Evolutionary conservation across 2,113 vertebrate genomes (phyloP), one percentile per base, ranked within the genome.

Genomic region (Illadopsis cleaveri): DNA sequence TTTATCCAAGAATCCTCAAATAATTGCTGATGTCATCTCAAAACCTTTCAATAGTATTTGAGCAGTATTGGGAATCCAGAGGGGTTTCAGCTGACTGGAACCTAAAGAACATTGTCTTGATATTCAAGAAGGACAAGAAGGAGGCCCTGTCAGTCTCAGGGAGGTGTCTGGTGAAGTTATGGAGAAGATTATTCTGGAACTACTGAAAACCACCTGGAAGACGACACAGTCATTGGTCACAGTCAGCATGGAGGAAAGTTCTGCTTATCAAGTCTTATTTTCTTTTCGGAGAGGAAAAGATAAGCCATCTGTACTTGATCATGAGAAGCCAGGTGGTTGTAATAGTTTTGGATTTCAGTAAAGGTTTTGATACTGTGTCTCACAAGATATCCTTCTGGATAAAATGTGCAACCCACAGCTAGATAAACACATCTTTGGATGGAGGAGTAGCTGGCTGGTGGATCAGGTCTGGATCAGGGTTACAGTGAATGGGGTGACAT

Each of bases 391-490:
- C 9, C 20, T 35, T 85, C 35, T 66, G 42, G 7, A 30, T 7
- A 2, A 3, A 66, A 14, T 25, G 6, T 24, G 2, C 28, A 40
- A 10, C 9, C 5, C 40, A 12, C 23, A 38, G 50, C 7, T 47
- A 30, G 10, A 30, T n/a, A 38, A 47, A 18, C 40, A n/a, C n/a
- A n/a, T 24, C 8, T 2, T n/a, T 8, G 10, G 37, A 12, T 61
- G 56, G 21, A 20, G 30, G 50, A 56, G n/a, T 15, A 30, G 0
- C 30, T 35, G 42, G 50, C 2, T 47, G 12, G 15, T 0, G 0
- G 11, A 7, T 10, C 3, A 15, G 23, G 19, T 28, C 33, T n/a
- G 21, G 12, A 21, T 21, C 5, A 4, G 18, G 28, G 15, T n/a
- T 40, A 10, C 4, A 56, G 23, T 15, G 50, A n/a, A 38, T 30